Conservation (phyloP, 2,888 invertebrate genomes). For the Lordiphosa fenestrarum region DNA sequence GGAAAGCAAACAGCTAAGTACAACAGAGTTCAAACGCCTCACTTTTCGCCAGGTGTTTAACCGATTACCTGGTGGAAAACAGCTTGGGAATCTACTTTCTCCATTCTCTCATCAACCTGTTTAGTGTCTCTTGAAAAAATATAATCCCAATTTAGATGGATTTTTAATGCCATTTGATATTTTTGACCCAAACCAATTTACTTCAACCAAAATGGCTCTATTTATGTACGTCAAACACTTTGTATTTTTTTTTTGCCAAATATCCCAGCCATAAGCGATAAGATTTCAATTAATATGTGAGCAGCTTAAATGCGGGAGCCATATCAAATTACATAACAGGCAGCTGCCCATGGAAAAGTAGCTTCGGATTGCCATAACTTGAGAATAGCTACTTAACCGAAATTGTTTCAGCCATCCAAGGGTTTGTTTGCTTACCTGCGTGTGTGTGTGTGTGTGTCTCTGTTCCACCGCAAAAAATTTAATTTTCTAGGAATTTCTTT, state of each 20-base stretch:
- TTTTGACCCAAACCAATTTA: conserved; percentile 9
- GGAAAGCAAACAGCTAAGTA: too few relatives aligned
- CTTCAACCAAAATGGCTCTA: conserved; percentile 29
- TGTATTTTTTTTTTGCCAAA: too few relatives aligned
- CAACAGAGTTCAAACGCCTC: too few relatives aligned
- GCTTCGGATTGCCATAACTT: conserved; percentile 31
- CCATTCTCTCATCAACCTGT: too few relatives aligned
- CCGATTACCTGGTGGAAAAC: too few relatives aligned
- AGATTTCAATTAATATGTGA: conserved; percentile 67
- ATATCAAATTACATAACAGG: conserved; percentile 16
- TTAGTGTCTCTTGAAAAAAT: too few relatives aligned
- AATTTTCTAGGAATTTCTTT: conserved; percentile 53
- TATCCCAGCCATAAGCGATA: conserved; percentile 44
- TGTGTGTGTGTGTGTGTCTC: conserved; percentile 15
- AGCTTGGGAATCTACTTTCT: too few relatives aligned
- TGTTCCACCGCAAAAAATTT: conserved; percentile 49
- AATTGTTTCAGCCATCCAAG: conserved; percentile 23
- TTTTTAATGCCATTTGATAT: too few relatives aligned
- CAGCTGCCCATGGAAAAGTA: conserved; percentile 8
- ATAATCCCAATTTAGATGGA: too few relatives aligned
- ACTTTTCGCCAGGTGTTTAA: too few relatives aligned
- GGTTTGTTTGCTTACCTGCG: conserved; percentile 15
- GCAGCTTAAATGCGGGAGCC: conserved; percentile 32
- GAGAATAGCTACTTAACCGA: conserved; percentile 38
- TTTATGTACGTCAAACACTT: conserved; percentile 11